Base-by-base conservation (phyloP, 2,797 vertebrate species). In the Amazona finschi region DNA sequence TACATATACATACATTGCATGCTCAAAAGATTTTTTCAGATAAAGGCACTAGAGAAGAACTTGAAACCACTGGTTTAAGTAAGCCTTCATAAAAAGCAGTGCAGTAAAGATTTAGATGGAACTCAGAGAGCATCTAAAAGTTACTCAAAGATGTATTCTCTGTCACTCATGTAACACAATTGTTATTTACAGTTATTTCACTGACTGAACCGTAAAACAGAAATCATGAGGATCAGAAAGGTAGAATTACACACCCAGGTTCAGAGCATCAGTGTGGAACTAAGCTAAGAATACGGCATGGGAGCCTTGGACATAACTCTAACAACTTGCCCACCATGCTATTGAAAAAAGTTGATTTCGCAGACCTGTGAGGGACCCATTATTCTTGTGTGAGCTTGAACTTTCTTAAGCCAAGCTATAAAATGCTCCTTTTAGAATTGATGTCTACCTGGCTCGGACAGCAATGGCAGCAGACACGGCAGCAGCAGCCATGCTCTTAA, bases 401-500 rank as follows among this genome's bases (percentile, higher is more conserved):
- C 36, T 72, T 86, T 76, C 67, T 86, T 64, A 84, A 94, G 49
- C 8, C 24, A 46, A 52, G 24, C 15, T 25, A 77, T 41, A 76
- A 91, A 83, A 75, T 8, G n/a, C 62, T 85, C 13, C 13, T 53
- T 82, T 84, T 30, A 69, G 66, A 91, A 69, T 1, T 50, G 8
- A 80, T 46, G 11, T 96, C 97, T 98, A 98, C 98, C 98, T 98
- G 96, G 97, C 96, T 64, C 86, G 97, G 50, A 97, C 66, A 87
- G 97, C 93, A 82, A 98, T 33, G n/a, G 95, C 97, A 78, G 98
- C 95, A 94, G 97, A 97, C 58, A 98, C 97, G 0, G 97, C 85
- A 33, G 97, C 97, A 33, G 97, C 98, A 30, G 98, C 97, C 27
- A 92, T 75, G 50, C 94, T 97, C 83, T 97, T 97, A 49, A 90